These are phyloP conservation scores for Orchesella flavescens DNA, from an alignment of 2,888 invertebrate species.

Conservation along the genomic window DNA sequence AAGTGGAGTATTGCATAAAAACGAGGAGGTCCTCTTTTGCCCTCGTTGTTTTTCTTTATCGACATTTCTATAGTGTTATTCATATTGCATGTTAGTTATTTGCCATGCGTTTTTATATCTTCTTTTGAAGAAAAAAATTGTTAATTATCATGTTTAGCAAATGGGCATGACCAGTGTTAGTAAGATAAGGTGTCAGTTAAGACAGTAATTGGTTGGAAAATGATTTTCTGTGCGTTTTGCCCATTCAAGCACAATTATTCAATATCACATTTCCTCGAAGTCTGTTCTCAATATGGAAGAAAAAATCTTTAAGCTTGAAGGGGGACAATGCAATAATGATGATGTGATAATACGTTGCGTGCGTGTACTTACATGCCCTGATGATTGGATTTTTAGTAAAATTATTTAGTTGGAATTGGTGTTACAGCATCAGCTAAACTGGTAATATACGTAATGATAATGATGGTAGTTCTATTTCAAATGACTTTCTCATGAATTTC, in stretches of 20 bases:
- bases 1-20: conserved; percentile 13
- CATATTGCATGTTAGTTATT: background rate
- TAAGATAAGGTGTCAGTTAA: conserved; percentile 34
- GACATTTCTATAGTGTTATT: background rate
- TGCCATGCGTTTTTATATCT: background rate
- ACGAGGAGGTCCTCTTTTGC: background rate
- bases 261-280: conserved; percentile 25
- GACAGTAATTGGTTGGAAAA: conserved; percentile 24
- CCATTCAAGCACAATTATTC: background rate
- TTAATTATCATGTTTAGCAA: conserved; percentile 39
- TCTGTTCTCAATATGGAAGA: conserved; percentile 25
- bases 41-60: background rate
- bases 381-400: conserved; percentile 38
- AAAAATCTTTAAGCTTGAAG: background rate
- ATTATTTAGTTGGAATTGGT: conserved; percentile 13
- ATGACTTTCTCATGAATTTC: conserved; percentile 4
- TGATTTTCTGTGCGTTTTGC: conserved; percentile 3
- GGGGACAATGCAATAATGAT: conserved; percentile 1
- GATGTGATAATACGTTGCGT: background rate
- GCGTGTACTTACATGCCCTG: conserved; percentile 36
- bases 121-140: conserved; percentile 6
- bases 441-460: background rate
- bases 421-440: conserved; percentile 19
- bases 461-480: conserved; percentile 6
- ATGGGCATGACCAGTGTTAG: conserved; percentile 29